These are phyloP conservation scores for Galendromus occidentalis DNA, from an alignment of 1,140 invertebrate genomes.

Conservation along the genomic window DNA sequence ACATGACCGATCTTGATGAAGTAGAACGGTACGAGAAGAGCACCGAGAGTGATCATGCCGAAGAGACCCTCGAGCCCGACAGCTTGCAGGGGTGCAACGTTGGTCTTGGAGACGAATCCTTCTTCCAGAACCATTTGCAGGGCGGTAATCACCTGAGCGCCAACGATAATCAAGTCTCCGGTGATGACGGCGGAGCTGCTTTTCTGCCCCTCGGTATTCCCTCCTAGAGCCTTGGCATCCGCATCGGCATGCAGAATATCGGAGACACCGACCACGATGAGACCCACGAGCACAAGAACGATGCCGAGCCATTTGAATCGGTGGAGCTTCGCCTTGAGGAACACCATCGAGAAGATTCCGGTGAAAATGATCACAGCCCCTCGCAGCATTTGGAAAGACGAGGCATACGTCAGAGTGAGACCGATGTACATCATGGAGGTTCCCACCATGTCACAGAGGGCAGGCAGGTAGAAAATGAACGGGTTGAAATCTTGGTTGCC, in stretches of 20 bases:
- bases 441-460: conserved; percentile 58
- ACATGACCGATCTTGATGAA: conserved; percentile 38
- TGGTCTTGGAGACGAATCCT: conserved; percentile 56
- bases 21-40: conserved; percentile 61
- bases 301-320: conserved; percentile 68
- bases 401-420: conserved; percentile 71
- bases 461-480: conserved; percentile 58
- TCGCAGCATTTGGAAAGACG: conserved; percentile 90
- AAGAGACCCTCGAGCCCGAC: conserved; percentile 86
- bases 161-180: conserved; percentile 76
- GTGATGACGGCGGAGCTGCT: background rate
- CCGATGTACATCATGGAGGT: conserved; percentile 77
- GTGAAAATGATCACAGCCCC: conserved; percentile 83
- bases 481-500: conserved; percentile 38
- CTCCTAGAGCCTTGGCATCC: background rate
- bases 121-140: conserved; percentile 86
- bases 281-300: conserved; percentile 50
- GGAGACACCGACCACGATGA: conserved; percentile 51
- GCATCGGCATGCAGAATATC: background rate
- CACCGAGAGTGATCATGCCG: conserved; percentile 50
- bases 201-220: too few relatives aligned
- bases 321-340: conserved; percentile 47
- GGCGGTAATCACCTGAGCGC: conserved; percentile 71
- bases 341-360: conserved; percentile 66
- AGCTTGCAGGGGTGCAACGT: conserved; percentile 55